Evolutionary conservation across 1,140 invertebrate genomes (phyloP).

Genomic region (Magallana gigas): DNA sequence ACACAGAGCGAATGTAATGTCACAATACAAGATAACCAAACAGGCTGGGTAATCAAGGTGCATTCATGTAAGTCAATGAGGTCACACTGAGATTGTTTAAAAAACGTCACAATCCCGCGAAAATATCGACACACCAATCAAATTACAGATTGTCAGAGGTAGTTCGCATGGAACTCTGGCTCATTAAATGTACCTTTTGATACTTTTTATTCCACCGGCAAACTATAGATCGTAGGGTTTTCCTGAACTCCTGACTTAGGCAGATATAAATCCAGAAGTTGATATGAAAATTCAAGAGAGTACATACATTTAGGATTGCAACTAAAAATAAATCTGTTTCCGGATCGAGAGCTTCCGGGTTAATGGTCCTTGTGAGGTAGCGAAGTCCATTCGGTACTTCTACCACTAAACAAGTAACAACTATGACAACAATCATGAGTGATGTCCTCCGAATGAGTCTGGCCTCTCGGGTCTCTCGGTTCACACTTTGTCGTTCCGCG

Average conservation of each 20-base stretch:
- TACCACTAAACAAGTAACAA: constrained; percentile 49
- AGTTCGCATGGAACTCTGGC: constrained; percentile 8
- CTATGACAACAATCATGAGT: constrained; percentile 51
- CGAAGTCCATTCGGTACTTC: constrained; percentile 49
- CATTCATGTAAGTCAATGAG: background rate
- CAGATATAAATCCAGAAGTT: constrained; percentile 44
- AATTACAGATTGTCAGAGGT: background rate
- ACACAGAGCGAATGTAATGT: background rate
- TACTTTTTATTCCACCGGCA: constrained; percentile 16
- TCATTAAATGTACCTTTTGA: constrained; percentile 27
- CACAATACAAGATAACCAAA: background rate
- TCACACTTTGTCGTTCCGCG: constrained; percentile 31
- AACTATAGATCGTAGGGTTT: background rate
- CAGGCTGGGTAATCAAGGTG: background rate
- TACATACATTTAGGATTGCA: constrained; percentile 1
- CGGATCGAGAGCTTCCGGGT: background rate
- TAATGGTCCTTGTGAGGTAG: background rate
- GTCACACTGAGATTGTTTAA: background rate
- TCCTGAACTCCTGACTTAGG: constrained; percentile 31
- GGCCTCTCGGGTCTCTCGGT: constrained; percentile 44
- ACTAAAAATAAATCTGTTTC: background rate
- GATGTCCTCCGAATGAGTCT: constrained; percentile 55
- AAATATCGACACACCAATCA: background rate
- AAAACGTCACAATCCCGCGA: background rate
- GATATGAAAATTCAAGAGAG: constrained; percentile 23